Percentiles rank a stretch among this genome's conserved stretches.
Conservation (phyloP, 2,113 vertebrate species). For the Cochlearius cochlearius region DNA sequence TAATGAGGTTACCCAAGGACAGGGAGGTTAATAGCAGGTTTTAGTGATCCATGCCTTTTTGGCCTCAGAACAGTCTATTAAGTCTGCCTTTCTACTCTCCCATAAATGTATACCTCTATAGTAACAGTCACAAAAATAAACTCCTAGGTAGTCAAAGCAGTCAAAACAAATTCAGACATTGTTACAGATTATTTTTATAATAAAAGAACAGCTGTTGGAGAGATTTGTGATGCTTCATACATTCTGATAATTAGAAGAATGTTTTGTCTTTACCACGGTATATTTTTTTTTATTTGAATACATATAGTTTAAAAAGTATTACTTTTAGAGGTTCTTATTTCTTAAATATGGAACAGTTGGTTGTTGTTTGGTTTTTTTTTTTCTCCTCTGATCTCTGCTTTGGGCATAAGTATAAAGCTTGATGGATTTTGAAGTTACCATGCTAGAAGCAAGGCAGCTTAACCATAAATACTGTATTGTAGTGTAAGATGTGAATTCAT, state of each 20-base stretch:
- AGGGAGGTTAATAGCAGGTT: background rate
- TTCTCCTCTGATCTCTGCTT: background rate
- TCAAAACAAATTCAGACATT: background rate
- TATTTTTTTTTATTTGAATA: background rate
- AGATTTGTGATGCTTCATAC: background rate
- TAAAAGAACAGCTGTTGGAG: background rate
- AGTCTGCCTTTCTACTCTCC: background rate
- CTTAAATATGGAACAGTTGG: background rate
- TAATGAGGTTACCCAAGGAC: background rate
- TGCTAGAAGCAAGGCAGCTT: background rate
- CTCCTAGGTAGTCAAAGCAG: background rate
- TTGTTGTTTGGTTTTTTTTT: background rate
- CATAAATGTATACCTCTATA: background rate
- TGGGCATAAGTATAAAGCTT: background rate
- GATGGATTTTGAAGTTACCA: background rate
- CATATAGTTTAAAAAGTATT: background rate
- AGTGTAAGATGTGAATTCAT: background rate
- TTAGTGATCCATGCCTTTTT: background rate
- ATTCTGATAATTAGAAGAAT: background rate
- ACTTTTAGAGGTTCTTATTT: background rate
- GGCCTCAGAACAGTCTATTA: background rate
- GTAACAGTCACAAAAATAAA: background rate
- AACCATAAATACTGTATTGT: background rate
- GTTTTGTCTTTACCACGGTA: background rate
- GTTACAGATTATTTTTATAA: background rate